These are phyloP conservation scores for Cataglyphis cursor DNA, from an alignment of 2,888 invertebrate genomes.

Conservation along the genomic window DNA sequence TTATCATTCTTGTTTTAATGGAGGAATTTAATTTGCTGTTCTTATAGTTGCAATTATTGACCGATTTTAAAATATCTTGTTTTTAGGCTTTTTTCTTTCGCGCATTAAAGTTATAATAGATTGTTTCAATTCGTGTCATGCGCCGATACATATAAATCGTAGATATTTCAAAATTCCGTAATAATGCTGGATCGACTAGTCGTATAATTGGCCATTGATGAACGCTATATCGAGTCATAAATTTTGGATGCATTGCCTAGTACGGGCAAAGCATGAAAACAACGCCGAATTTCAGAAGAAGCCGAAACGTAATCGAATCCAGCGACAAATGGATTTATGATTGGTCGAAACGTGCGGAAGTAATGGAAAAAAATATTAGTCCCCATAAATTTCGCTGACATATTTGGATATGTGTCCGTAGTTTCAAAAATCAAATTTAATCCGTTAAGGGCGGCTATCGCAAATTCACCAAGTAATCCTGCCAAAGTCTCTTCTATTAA, in stretches of 20 bases:
- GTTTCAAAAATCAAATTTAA: conserved; percentile 40
- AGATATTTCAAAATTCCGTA: conserved; percentile 16
- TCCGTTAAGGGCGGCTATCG: conserved; percentile 5
- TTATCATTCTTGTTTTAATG: background rate
- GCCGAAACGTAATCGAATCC: conserved; percentile 36
- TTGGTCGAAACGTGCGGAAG: conserved; percentile 30
- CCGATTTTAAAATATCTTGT: background rate
- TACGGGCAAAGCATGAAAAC: conserved; percentile 28
- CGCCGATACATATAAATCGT: background rate
- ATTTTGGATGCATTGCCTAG: conserved; percentile 29
- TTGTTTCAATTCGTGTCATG: conserved; percentile 3
- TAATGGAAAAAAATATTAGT: conserved; percentile 43
- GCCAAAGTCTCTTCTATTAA: conserved; percentile 14
- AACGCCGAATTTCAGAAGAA: conserved; percentile 42
- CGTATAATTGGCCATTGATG: conserved; percentile 27
- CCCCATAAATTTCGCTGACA: conserved; percentile 26
- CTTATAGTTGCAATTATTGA: background rate
- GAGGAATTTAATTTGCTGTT: background rate
- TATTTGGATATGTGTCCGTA: conserved; percentile 10
- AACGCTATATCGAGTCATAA: conserved; percentile 37
- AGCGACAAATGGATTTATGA: conserved; percentile 45
- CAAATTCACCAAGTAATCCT: conserved; percentile 22
- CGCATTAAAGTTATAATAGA: background rate
- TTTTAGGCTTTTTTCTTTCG: background rate
- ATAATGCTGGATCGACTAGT: conserved; percentile 11